Conservation (phyloP, 2,113 vertebrate species). For the Anoplopoma fimbria region DNA sequence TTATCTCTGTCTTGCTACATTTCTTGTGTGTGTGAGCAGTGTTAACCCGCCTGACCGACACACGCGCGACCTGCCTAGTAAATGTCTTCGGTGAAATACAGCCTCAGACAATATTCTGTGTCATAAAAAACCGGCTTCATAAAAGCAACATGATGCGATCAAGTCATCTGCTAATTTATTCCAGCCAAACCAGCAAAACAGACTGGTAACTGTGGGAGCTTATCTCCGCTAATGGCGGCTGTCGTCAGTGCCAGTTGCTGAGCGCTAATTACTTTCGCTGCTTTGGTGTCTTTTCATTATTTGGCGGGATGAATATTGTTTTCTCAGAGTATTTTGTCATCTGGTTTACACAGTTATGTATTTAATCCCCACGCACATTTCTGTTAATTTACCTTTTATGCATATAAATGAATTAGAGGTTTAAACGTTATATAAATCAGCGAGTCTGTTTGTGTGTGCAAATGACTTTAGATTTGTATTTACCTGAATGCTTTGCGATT, state of each 20-base stretch:
- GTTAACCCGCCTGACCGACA: background rate
- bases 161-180: conserved; percentile 56
- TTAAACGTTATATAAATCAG: conserved; percentile 45
- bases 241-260: conserved; percentile 38
- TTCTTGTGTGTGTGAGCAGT: background rate
- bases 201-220: conserved; percentile 27
- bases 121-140: conserved; percentile 40
- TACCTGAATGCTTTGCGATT: conserved; percentile 71
- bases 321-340: conserved; percentile 12
- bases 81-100: conserved; percentile 41
- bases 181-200: conserved; percentile 19
- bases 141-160: conserved; percentile 42
- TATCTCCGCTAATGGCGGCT: conserved; percentile 37
- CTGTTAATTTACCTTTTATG: conserved; percentile 25
- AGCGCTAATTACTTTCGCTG: conserved; percentile 39
- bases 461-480: conserved; percentile 60
- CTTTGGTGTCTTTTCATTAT: conserved; percentile 28
- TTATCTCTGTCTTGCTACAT: background rate
- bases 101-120: background rate
- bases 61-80: conserved; percentile 4
- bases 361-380: conserved; percentile 17
- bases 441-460: conserved; percentile 39
- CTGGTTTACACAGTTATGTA: conserved; percentile 15
- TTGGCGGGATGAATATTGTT: background rate
- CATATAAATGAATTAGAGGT: conserved; percentile 33